Percentiles rank a stretch among this genome's conserved stretches.
phyloP scores from a whole-genome alignment of 2,113 vertebrate species.

The Neodontobutis hainanensis region DNA sequence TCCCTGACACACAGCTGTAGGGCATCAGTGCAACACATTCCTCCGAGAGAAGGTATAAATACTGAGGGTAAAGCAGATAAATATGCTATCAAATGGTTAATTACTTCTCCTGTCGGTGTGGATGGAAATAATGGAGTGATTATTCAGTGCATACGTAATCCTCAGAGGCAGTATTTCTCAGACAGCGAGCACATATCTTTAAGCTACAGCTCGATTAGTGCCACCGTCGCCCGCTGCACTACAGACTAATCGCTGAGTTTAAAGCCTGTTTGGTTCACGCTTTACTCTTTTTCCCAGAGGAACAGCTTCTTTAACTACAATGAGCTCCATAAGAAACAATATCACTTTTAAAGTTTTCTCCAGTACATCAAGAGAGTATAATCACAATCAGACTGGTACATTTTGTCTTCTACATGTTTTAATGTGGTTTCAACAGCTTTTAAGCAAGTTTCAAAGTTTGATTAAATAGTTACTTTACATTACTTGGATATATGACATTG shows the following conservation, averaged over 20 bases:
- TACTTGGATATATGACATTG: too few relatives aligned
- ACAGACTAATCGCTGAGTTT: conserved; percentile 31
- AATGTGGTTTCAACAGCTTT: too few relatives aligned
- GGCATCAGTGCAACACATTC: conserved; percentile 33
- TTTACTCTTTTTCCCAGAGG: neutral
- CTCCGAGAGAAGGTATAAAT: conserved; percentile 46
- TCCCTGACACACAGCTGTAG: conserved; percentile 29
- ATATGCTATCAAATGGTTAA: conserved; percentile 64
- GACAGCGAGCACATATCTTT: conserved; percentile 34
- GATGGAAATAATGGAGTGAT: conserved; percentile 57
- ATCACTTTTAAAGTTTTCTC: neutral
- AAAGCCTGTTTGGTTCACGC: conserved; percentile 5
- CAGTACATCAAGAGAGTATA: too few relatives aligned
- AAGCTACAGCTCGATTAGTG: conserved; percentile 34
- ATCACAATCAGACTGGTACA: too few relatives aligned
- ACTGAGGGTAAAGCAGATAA: conserved; percentile 55
- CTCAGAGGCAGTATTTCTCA: conserved; percentile 41
- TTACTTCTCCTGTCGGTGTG: conserved; percentile 53
- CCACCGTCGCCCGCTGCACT: conserved; percentile 13
- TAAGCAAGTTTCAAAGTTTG: too few relatives aligned
- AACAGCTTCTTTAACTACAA: too few relatives aligned
- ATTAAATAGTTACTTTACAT: too few relatives aligned
- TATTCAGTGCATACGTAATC: conserved; percentile 32
- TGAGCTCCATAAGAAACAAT: too few relatives aligned
- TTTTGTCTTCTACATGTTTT: too few relatives aligned